A percentile compares a stretch with the other conserved stretches of the same genome.
Conservation (phyloP, 2,797 vertebrate species). For the Microctenopoma steveboyesi region DNA sequence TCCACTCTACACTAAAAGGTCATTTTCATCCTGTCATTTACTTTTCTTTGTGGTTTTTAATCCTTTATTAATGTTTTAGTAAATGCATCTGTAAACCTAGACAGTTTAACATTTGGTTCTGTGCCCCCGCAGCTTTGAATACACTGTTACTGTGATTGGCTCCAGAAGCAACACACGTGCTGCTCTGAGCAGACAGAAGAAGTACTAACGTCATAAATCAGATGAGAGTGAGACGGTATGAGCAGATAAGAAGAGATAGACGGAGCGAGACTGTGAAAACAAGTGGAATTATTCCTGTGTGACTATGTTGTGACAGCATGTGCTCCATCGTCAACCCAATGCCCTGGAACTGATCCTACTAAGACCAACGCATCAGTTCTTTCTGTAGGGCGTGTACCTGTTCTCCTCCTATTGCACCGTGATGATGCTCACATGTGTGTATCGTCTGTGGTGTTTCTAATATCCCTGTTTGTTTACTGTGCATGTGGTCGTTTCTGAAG, state of each 20-base stretch:
- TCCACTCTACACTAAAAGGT: neutral
- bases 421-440: too few species aligned
- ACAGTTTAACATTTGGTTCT: conserved; percentile 9
- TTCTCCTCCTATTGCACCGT: neutral
- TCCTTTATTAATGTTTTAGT: neutral
- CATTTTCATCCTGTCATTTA: neutral
- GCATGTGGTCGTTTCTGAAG: too few species aligned
- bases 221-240: neutral
- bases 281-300: conserved; percentile 22
- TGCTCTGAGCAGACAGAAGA: neutral
- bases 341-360: conserved; percentile 45
- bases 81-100: neutral
- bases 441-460: too few species aligned
- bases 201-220: neutral
- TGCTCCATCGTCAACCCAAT: conserved; percentile 37
- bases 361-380: conserved; percentile 18
- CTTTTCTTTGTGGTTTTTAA: too few species aligned
- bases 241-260: conserved; percentile 13
- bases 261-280: conserved; percentile 14
- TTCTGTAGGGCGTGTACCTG: neutral
- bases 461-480: too few species aligned
- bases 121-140: neutral
- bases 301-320: conserved; percentile 42
- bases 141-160: neutral
- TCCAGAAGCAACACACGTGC: conserved; percentile 7